Evolutionary conservation across 2,888 invertebrate species (phyloP), one percentile per base, ranked within the genome.

Genomic region (Sycophila texana): DNA sequence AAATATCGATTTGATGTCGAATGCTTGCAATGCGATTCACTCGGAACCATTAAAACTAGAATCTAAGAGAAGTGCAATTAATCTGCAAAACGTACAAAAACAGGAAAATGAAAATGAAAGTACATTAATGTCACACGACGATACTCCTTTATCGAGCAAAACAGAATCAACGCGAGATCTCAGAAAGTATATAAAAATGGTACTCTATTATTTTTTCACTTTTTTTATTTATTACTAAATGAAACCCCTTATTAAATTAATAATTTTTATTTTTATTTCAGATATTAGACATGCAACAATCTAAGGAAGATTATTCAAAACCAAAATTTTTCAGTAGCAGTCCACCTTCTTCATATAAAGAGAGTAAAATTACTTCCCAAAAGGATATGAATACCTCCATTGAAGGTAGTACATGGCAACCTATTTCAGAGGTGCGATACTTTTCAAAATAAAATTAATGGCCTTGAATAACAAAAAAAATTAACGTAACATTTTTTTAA

Each of bases 101-200:
- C 82, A 85, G 49, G 86, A 88, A 47, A 83, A 84, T 58, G 85
- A 85, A 20, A 87, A 86, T 66, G 88, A 87, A 76, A 87, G 86
- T 82, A 86, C 87, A 20, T 82, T 87, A 16, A 87, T 85, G 3
- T 86, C 88, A 2, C 84, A 85, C n/a, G 87, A 87, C 10, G 89
- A 91, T 61, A 89, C 89, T 13, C 90, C 90, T 2, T 71, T 90
- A 26, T 88, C 86, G n/a, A 89, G 86, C 81, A 89, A 86, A 83
- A 88, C 83, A 71, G 88, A 87, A 73, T 86, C 88, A 0, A 91
- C 90, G 74, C 89, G 89, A 74, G 92, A 92, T 83, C 86, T 92
- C 22, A 90, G 91, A 79, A 91, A 90, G 86, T 92, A 92, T 82
- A 91, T 92, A 57, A 90, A 91, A 88, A 90, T 92, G 91, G 92